Evolutionary conservation across 2,113 vertebrate species (phyloP).

Genomic region (Poeciliopsis turrubarensis): DNA sequence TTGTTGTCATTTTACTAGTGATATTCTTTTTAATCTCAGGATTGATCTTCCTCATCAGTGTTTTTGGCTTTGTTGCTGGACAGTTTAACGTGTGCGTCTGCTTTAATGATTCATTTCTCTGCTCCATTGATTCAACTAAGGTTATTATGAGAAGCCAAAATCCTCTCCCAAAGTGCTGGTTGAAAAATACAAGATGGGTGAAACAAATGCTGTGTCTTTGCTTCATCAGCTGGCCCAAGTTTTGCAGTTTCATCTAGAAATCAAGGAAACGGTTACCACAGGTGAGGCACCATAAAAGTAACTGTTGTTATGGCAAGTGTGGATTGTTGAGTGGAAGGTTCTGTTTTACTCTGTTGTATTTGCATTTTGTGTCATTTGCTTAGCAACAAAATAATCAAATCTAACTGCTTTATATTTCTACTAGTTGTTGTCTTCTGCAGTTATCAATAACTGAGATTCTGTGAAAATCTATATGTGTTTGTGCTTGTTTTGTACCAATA

Average conservation of each 20-base stretch:
- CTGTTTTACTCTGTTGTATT: background rate
- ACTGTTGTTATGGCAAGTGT: background rate
- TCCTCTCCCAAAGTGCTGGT: conserved; percentile 72
- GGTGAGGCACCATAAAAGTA: conserved; percentile 70
- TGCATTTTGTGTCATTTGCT: too few relatives aligned
- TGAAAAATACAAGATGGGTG: conserved; percentile 79
- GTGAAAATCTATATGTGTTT: too few relatives aligned
- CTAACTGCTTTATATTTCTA: too few relatives aligned
- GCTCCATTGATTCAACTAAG: conserved; percentile 15
- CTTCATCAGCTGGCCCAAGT: conserved; percentile 85
- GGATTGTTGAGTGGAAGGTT: background rate
- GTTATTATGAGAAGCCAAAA: conserved; percentile 39
- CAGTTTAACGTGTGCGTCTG: background rate
- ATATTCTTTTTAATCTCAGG: background rate
- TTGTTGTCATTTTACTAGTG: background rate
- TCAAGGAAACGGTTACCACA: conserved; percentile 88
- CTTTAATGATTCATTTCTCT: background rate
- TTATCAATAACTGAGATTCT: too few relatives aligned
- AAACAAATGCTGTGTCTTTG: conserved; percentile 84
- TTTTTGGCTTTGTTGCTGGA: background rate
- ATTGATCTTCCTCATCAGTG: background rate
- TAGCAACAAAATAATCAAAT: too few relatives aligned
- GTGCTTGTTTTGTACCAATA: too few relatives aligned
- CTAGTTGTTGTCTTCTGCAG: too few relatives aligned
- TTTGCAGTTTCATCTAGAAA: conserved; percentile 79